Conservation (phyloP, 2,113 vertebrate genomes). For the Naja naja region DNA sequence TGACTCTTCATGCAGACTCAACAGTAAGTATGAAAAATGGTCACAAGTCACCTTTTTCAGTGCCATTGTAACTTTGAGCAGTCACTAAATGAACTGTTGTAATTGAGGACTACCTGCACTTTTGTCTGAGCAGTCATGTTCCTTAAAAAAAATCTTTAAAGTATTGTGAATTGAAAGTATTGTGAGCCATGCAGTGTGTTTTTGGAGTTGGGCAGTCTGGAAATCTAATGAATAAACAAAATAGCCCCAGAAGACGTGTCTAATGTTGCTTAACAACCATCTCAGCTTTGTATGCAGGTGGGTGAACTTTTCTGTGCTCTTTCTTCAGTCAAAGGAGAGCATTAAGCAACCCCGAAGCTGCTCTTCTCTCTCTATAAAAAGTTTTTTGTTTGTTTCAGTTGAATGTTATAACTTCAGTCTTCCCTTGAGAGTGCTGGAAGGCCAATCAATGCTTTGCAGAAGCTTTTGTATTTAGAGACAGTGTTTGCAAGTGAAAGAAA, state of each 20-base stretch:
- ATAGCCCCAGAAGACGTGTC: neutral
- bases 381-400: neutral
- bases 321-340: neutral
- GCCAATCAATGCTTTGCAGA: neutral
- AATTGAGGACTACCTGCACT: neutral
- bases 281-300: neutral
- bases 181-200: neutral
- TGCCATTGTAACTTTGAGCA: neutral
- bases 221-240: neutral
- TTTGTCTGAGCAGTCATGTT: neutral
- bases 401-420: neutral
- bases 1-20: no score
- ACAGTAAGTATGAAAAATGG: no score
- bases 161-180: neutral
- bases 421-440: neutral
- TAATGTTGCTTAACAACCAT: neutral
- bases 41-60: no score
- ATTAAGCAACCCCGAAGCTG: neutral
- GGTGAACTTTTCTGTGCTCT: neutral
- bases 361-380: neutral
- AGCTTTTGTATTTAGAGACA: neutral
- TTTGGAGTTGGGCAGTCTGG: neutral
- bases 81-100: neutral
- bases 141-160: neutral
- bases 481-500: neutral